Conservation (phyloP, 2,113 vertebrate species). For the Xenopus laevis region DNA sequence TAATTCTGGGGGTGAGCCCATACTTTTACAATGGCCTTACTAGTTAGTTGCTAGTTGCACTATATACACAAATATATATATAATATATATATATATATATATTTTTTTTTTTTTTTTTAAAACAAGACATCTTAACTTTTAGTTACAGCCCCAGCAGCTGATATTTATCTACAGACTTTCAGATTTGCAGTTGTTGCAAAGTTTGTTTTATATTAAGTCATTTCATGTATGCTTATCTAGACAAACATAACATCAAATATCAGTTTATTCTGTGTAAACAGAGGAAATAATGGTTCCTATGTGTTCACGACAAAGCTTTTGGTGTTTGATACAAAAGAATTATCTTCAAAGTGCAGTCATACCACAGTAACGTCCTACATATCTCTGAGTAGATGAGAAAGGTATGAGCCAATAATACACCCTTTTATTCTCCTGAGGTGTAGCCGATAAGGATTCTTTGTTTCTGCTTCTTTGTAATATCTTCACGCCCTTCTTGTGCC, state of each 20-base stretch:
- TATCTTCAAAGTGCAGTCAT: slow-evolving; percentile 24
- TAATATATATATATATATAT: no score
- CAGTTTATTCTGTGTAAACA: slow-evolving; percentile 38
- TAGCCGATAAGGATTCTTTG: not conserved
- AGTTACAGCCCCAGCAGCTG: no score
- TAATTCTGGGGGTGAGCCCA: no score
- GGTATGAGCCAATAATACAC: slow-evolving; percentile 15
- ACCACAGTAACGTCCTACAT: not conserved
- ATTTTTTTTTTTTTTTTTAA: no score
- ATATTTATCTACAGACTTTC: no score
- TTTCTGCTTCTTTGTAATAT: slow-evolving; percentile 1
- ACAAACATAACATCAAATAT: slow-evolving; percentile 23
- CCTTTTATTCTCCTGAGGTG: slow-evolving; percentile 14
- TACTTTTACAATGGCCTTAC: no score
- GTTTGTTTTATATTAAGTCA: slow-evolving; percentile 44
- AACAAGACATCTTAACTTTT: no score
- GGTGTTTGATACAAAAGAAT: slow-evolving; percentile 33
- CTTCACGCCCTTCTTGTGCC: not conserved
- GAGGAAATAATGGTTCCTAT: slow-evolving; percentile 33
- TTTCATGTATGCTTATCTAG: slow-evolving; percentile 34
- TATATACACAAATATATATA: no score
- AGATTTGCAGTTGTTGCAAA: slow-evolving; percentile 33
- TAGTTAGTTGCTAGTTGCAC: no score
- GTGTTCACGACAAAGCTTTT: slow-evolving; percentile 18
- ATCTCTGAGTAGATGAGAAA: not conserved